Base-by-base conservation (phyloP, 1,140 invertebrate genomes). In the Scylla paramamosain region DNA sequence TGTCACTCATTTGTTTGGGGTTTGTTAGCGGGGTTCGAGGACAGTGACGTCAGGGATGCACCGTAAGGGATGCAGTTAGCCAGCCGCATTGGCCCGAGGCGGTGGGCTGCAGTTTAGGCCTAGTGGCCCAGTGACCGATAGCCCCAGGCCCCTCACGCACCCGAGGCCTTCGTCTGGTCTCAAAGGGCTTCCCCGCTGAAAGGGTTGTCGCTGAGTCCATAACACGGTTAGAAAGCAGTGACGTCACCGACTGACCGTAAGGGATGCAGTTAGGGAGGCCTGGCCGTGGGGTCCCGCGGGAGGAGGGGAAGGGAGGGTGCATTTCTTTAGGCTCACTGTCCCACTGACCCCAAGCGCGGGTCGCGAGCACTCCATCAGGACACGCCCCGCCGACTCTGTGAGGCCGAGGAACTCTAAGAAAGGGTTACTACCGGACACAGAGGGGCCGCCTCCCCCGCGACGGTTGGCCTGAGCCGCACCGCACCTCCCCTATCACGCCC, bases 61-160 rank as follows among this genome's bases (percentile, higher is more conserved):
- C 92, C 82, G 82, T 87, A 87, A 93, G 82, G 29, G 82, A 88
- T 93, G 92, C 92, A 93, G 91, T 92, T 82, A 92, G 59, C 91
- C 91, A 92, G 59, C 91, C 91, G 59, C 59, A 77, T 32, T 92
- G 45, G 31, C 91, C 77, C 29, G 29, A 32, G 16, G 91, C 52
- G 67, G 67, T 20, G 31, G 59, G 59, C 91, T 92, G 59, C 77
- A 82, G 32, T 92, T 77, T 92, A 92, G 91, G 91, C 91, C 77
- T 92, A 92, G 59, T 92, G 59, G n/a, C 91, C 91, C 52, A 28
- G 31, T 92, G 91, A 92, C 91, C 91, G 31, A 77, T 39, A 77
- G 59, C 67, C 59, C 20, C 29, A 32, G 91, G 59, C 67, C 91
- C 29, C 20, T 45, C 39, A 89, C 87, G 39, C 87, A 45, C 39